phyloP scores from a whole-genome alignment of 1,140 invertebrate genomes.

The Plutomurus gul region DNA sequence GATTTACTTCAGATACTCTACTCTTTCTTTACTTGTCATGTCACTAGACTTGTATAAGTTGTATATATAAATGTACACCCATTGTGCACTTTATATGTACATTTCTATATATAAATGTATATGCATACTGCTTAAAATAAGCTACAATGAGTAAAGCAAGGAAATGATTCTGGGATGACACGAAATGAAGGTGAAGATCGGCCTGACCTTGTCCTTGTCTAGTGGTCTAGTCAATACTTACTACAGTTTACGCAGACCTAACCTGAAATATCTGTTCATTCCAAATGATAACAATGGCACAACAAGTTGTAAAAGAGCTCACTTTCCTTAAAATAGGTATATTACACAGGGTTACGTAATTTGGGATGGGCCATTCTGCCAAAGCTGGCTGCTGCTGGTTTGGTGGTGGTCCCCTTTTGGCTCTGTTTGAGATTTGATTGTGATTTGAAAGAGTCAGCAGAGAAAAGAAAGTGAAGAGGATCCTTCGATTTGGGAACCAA shows the following conservation, averaged over 20 bases:
- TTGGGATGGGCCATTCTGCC: background rate
- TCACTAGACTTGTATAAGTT: background rate
- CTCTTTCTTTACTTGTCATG: background rate
- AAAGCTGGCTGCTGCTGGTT: background rate
- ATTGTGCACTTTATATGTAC: too few relatives aligned
- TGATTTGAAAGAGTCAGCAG: constrained; percentile 21
- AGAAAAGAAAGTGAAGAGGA: constrained; percentile 32
- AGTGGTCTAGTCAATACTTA: background rate
- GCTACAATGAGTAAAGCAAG: background rate
- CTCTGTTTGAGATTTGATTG: constrained; percentile 3
- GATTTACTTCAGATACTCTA: background rate
- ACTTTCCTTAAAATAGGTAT: background rate
- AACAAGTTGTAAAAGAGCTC: background rate
- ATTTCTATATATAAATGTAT: too few relatives aligned
- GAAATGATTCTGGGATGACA: background rate
- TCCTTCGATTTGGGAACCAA: constrained; percentile 1
- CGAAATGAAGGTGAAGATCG: constrained; percentile 32
- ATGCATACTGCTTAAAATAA: background rate
- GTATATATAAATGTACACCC: background rate
- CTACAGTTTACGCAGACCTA: background rate
- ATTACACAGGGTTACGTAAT: background rate
- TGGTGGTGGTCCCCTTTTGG: background rate
- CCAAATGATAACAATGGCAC: background rate
- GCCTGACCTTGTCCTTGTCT: constrained; percentile 39
- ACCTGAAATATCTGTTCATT: background rate